A percentile compares a stretch with the other conserved stretches of the same genome.
Evolutionary conservation across 2,888 invertebrate genomes (phyloP).

Genomic region (Limnephilus marmoratus): DNA sequence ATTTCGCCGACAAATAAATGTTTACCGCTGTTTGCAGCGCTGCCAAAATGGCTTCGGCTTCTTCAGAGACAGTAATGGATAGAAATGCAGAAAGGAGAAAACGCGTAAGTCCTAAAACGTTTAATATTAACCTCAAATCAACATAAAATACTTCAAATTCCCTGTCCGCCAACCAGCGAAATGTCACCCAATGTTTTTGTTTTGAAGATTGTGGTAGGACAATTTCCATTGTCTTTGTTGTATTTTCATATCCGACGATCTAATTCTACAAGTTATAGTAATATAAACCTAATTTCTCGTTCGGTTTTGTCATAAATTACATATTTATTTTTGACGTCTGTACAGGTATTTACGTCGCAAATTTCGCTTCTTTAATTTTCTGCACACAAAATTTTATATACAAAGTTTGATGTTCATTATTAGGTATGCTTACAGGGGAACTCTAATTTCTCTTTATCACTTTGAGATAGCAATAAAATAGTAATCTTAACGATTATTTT

Average conservation of each 20-base stretch:
- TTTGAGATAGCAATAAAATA: not conserved
- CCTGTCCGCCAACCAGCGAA: constrained; percentile 9
- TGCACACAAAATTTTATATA: not conserved
- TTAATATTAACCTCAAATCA: not conserved
- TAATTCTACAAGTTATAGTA: not conserved
- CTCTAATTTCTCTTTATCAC: not conserved
- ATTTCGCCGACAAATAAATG: constrained; percentile 55
- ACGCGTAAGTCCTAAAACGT: constrained; percentile 46
- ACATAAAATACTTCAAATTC: not conserved
- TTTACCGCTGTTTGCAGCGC: constrained; percentile 63
- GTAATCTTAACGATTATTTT: not conserved
- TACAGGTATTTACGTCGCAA: not conserved
- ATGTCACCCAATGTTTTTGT: constrained; percentile 58
- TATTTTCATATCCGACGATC: not conserved
- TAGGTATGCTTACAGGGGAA: not conserved
- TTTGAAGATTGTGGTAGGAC: constrained; percentile 34
- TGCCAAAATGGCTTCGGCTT: constrained; percentile 64
- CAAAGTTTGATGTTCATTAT: not conserved
- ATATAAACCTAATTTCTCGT: not conserved
- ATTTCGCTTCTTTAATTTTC: not conserved
- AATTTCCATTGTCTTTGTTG: constrained; percentile 12
- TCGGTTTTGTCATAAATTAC: not conserved
- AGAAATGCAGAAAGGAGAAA: constrained; percentile 57
- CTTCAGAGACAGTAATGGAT: constrained; percentile 49
- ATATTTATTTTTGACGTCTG: not conserved